Evolutionary conservation across 2,888 invertebrate genomes (phyloP), one percentile per base, ranked within the genome.

Genomic region (Drosophila incognita): DNA sequence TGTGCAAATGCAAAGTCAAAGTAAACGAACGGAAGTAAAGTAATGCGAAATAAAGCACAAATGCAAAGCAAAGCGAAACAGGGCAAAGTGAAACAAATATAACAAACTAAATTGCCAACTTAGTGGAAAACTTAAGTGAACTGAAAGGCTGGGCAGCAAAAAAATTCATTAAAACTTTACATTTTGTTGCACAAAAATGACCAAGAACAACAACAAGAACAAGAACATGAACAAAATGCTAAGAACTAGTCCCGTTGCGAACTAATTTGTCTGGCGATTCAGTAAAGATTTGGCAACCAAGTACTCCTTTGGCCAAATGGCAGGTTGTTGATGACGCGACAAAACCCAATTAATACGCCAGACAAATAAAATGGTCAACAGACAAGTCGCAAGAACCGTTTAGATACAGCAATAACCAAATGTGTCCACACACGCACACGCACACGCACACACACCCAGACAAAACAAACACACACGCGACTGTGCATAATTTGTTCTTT

Each of bases 311-410:
- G 7, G 49, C 60, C 56, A 42, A 29, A 65, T 58, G 40, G 21
- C 8, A 24, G 46, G 21, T 58, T 76, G 78, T 71, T 85, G 85
- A 87, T 87, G 89, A 87, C 89, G 89, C 89, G 89, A 85, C 90
- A 82, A 86, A 89, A 86, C 87, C 90, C 89, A 89, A 89, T 89
- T 89, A 89, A 90, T 89, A 81, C 79, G 82, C 82, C 79, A 90
- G 89, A 90, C 90, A 90, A 89, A 90, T 87, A 90, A 86, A 83
- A 86, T 76, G 70, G 68, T 69, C 69, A 38, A 61, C 31, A 46
- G 56, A 49, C 63, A 69, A 59, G 70, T 57, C 60, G 67, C 71
- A 56, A 74, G 68, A 78, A 78, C 69, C 83, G 87, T 82, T 87
- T 88, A 87, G 89, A 86, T 88, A 85, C 79, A 83, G 85, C 79